Percentiles rank a stretch among this genome's conserved stretches.
Conservation (phyloP, 2,113 vertebrate species). For the Himantopus leucocephalus region DNA sequence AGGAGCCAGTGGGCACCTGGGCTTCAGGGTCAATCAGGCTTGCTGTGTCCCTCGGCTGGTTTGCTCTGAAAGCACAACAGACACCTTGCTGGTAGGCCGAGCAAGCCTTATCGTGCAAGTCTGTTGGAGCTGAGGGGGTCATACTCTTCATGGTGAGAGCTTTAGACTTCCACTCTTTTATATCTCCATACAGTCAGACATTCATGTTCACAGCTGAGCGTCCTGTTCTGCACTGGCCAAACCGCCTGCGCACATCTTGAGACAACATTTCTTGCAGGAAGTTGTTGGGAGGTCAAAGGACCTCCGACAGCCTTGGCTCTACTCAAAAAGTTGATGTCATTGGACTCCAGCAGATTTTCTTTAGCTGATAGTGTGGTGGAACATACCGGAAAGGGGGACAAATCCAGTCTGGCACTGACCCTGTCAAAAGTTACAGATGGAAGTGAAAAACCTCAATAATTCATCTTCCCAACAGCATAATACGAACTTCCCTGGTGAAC, state of each 20-base stretch:
- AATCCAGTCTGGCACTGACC: background rate
- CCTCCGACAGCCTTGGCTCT: background rate
- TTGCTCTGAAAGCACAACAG: background rate
- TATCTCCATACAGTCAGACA: background rate
- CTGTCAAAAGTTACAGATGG: background rate
- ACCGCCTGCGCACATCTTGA: accelerated
- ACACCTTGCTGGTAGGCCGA: background rate
- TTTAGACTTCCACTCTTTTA: background rate
- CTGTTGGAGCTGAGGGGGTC: background rate
- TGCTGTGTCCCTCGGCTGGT: accelerated
- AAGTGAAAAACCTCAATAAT: background rate
- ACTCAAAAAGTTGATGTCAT: background rate
- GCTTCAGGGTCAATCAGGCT: background rate
- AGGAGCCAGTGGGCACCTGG: background rate
- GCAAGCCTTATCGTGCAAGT: accelerated
- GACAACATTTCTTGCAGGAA: background rate
- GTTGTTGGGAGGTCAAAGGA: background rate
- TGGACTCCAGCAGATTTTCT: background rate
- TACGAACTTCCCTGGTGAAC: background rate
- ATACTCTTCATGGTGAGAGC: background rate
- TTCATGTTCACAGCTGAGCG: accelerated
- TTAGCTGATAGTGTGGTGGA: background rate
- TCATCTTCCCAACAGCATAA: background rate
- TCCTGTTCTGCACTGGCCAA: background rate
- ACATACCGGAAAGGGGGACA: background rate